Conservation (phyloP, 2,797 vertebrate genomes). For the Coregonus ussuriensis region DNA sequence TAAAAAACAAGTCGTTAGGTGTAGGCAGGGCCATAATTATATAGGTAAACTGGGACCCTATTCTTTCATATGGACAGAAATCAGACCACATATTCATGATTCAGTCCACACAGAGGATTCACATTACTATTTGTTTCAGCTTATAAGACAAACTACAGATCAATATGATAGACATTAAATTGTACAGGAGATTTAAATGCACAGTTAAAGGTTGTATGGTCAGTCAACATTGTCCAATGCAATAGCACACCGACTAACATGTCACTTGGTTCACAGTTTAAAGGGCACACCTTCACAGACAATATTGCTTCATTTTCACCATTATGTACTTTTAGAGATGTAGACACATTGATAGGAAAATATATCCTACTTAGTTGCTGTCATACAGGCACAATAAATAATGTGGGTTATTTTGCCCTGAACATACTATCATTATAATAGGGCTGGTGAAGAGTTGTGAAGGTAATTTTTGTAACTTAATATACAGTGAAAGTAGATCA, state of each 20-base stretch:
- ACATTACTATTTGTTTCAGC: conserved; percentile 36
- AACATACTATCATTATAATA: not conserved
- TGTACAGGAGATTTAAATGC: not conserved
- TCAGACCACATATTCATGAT: not conserved
- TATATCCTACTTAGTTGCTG: conserved; percentile 7
- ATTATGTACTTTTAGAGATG: not conserved
- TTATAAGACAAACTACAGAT: conserved; percentile 22
- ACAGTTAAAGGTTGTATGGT: not conserved
- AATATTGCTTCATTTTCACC: conserved; percentile 55
- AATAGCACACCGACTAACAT: conserved; percentile 22
- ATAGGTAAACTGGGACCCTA: no score
- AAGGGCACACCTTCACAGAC: conserved; percentile 31
- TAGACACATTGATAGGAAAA: conserved; percentile 15
- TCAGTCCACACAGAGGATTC: conserved; percentile 3
- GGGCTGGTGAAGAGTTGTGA: conserved; percentile 34
- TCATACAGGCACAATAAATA: not conserved
- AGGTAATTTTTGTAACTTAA: conserved; percentile 25
- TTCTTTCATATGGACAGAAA: not conserved
- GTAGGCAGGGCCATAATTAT: no score
- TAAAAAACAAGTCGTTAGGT: no score
- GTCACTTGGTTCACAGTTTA: conserved; percentile 53
- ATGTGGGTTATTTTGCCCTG: not conserved
- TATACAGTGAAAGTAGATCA: no score
- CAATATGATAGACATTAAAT: not conserved
- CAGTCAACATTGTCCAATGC: conserved; percentile 22